Percentiles rank a stretch among this genome's conserved stretches.
Evolutionary conservation across 2,888 invertebrate species (phyloP).

Genomic region (Scaptomyza cyrtandrae): DNA sequence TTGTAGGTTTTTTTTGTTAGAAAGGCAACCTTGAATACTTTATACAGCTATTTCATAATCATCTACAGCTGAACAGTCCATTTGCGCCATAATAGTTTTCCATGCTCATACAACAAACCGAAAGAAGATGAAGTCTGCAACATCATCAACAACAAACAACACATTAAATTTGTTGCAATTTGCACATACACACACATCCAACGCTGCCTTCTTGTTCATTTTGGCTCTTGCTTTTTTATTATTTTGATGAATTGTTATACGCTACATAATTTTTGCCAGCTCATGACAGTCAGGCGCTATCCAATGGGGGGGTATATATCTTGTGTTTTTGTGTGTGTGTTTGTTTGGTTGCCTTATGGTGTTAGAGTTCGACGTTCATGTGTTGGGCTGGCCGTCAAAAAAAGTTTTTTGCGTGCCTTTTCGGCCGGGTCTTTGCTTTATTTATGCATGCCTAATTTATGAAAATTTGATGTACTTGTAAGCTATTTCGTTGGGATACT

Average conservation of each 20-base stretch:
- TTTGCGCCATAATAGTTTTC: conserved; percentile 45
- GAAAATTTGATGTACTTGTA: conserved; percentile 80
- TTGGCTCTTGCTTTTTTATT: conserved; percentile 12
- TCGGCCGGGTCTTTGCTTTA: conserved; percentile 50
- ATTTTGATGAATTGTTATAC: conserved; percentile 74
- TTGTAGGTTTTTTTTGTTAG: too few relatives aligned
- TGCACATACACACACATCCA: conserved; percentile 49
- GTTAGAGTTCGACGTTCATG: conserved; percentile 28
- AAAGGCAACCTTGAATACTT: conserved; percentile 24
- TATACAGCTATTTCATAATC: conserved; percentile 28
- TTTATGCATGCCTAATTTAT: conserved; percentile 80
- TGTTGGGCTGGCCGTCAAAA: conserved; percentile 54
- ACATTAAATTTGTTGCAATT: conserved; percentile 70
- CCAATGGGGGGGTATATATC: conserved; percentile 17
- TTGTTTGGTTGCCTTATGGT: conserved; percentile 28
- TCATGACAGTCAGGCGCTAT: conserved; percentile 61
- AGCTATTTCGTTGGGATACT: conserved; percentile 77
- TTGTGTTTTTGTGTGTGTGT: conserved; percentile 5
- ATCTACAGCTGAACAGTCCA: conserved; percentile 45
- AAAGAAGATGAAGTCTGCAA: conserved; percentile 34
- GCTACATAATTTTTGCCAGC: conserved; percentile 76
- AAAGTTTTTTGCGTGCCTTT: conserved; percentile 50
- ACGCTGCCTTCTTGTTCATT: neutral
- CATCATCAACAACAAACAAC: conserved; percentile 52
- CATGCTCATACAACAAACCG: conserved; percentile 6